phyloP scores from a whole-genome alignment of 2,888 invertebrate genomes.

The Thymelicus sylvestris region DNA sequence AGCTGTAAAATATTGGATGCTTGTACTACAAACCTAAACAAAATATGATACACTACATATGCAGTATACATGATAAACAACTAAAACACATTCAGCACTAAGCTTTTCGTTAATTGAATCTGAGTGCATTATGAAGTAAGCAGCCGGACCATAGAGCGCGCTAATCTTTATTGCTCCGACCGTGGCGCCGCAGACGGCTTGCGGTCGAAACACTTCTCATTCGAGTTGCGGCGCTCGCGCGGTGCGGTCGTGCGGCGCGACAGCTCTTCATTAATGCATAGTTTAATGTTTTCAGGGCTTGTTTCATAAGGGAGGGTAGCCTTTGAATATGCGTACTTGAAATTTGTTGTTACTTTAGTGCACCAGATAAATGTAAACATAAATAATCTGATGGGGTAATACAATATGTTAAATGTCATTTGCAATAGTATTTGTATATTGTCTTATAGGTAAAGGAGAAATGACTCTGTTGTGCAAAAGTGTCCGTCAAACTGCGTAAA shows the following conservation, averaged over 20 bases:
- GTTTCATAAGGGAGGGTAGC: no score
- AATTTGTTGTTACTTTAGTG: no score
- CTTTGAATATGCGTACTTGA: no score
- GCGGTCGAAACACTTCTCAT: conserved; percentile 36
- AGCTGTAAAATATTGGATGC: no score
- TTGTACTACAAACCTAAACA: background rate
- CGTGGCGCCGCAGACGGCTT: conserved; percentile 46
- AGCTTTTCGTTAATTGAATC: conserved; percentile 12
- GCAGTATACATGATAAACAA: background rate
- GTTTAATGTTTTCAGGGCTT: no score
- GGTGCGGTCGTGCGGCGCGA: background rate
- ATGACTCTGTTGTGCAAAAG: no score
- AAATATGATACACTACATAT: background rate
- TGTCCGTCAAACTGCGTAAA: no score
- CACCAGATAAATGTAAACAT: no score
- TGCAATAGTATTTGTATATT: no score
- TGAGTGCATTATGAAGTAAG: conserved; percentile 14
- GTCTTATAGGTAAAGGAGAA: no score
- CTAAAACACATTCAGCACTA: conserved; percentile 4
- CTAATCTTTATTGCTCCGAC: conserved; percentile 47
- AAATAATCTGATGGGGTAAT: no score
- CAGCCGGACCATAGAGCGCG: conserved; percentile 34
- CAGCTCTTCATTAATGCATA: background rate
- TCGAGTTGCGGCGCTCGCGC: conserved; percentile 3
- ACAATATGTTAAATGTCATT: no score